Conservation (phyloP, 53 echinoderm and acorn worm species). For the Hippasteria phrygiana region DNA sequence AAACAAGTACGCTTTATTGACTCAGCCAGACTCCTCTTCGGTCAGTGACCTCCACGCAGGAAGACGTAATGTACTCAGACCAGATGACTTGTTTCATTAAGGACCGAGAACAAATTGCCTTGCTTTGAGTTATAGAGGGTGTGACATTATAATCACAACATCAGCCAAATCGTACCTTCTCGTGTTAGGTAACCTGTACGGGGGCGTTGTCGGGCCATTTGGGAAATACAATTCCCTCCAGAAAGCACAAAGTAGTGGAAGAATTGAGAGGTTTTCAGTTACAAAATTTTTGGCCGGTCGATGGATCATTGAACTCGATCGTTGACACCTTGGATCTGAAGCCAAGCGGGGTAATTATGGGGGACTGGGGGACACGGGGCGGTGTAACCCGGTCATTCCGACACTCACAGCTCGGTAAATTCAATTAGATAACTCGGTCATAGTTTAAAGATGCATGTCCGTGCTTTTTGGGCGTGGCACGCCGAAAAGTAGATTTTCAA, state of each 20-base stretch:
- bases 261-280: neutral
- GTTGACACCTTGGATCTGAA: neutral
- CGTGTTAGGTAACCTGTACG: conserved; percentile 18
- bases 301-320: conserved; percentile 11
- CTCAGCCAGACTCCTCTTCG: conserved; percentile 21
- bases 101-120: conserved; percentile 9
- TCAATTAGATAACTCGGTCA: conserved; percentile 2
- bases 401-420: neutral
- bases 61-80: conserved; percentile 18
- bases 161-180: neutral
- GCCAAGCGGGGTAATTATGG: neutral
- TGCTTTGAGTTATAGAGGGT: conserved; percentile 17
- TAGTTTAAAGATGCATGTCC: neutral
- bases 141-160: conserved; percentile 44
- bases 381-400: conserved; percentile 4
- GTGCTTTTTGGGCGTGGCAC: too few relatives aligned
- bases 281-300: conserved; percentile 1
- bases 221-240: neutral
- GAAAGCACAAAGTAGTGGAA: neutral
- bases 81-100: conserved; percentile 32
- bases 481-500: too few relatives aligned
- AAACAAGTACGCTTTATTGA: conserved; percentile 36
- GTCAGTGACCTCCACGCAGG: conserved; percentile 27
- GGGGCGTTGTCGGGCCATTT: neutral
- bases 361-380: conserved; percentile 1